Base-by-base conservation (phyloP, 2,797 vertebrate genomes). In the Melanotaenia nigrans region DNA sequence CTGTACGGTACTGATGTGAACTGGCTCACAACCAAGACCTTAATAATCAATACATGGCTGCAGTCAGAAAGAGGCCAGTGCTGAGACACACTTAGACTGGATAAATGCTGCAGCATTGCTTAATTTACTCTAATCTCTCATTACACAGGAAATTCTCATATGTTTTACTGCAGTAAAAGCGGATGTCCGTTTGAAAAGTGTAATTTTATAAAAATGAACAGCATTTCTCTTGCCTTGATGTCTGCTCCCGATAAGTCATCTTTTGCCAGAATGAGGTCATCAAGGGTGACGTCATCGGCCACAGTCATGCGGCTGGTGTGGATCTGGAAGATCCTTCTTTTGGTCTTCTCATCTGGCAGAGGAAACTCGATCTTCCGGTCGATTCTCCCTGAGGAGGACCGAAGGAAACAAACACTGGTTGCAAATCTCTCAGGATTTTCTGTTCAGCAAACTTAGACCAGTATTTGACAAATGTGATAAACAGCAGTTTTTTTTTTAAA, bases 321-420 rank as follows among this genome's bases (percentile, higher is more conserved):
- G 85, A 99, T 99, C 91, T 97, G 96, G 79, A 99, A 99, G 89
- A 99, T 99, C 65, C 97, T 95, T 61, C 97, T 95, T 87, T 99
- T 99, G 0, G 98, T 99, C 84, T 99, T 99, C 59, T 99, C 97
- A 8, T 99, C 98, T 0, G 97, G 97, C 25, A 99, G 90, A 1
- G 97, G 97, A 68, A 99, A 99, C 91, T 99, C 98, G 0, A 99
- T 99, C 91, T 99, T 99, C 57, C 97, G 93, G 63, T 99, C 98
- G 0, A 99, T 99, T 85, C 97, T 94, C 78, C 98, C 98, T 98
- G 87, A 77, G 47, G 53, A 61, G 33, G 0, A 61, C 2, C 8
- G 20, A n/a, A 9, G 25, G 4, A 28, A 45, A 36, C 45, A 35
- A 33, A 61, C 61, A 69, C 0, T 4, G 5, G 55, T 40, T 47